Evolutionary conservation across 2,888 invertebrate genomes (phyloP).

Genomic region (Balanococcus diminutus): DNA sequence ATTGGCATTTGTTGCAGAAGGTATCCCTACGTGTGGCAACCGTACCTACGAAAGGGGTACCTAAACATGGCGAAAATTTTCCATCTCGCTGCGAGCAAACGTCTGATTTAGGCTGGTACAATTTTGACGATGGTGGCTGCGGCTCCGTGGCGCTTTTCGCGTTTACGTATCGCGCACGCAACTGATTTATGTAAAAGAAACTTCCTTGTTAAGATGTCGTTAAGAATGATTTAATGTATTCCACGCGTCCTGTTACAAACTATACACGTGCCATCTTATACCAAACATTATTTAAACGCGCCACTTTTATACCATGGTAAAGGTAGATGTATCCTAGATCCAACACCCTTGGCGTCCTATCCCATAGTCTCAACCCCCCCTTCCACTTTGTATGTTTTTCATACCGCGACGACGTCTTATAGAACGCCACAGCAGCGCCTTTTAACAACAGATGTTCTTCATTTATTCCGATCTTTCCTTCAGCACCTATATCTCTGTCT

Average conservation of each 20-base stretch:
- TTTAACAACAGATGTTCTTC: slow-evolving; percentile 39
- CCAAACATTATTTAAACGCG: slow-evolving; percentile 50
- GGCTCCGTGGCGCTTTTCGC: neutral
- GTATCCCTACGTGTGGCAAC: too few relatives aligned
- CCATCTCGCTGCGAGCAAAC: too few relatives aligned
- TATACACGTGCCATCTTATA: slow-evolving; percentile 50
- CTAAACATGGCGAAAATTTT: too few relatives aligned
- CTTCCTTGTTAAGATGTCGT: slow-evolving; percentile 52
- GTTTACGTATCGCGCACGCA: neutral
- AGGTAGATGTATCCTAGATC: neutral
- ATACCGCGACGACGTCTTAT: neutral
- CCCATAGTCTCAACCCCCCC: too few relatives aligned
- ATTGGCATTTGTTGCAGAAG: too few relatives aligned
- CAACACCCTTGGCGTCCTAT: neutral
- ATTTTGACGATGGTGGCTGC: too few relatives aligned
- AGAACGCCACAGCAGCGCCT: neutral
- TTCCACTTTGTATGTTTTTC: neutral
- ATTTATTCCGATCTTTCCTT: neutral
- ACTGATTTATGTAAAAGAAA: slow-evolving; percentile 51
- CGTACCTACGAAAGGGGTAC: too few relatives aligned
- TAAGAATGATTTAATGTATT: slow-evolving; percentile 50
- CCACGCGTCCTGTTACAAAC: slow-evolving; percentile 46
- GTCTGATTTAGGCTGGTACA: too few relatives aligned
- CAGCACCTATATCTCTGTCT: too few relatives aligned
- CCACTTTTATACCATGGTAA: slow-evolving; percentile 37